These are phyloP conservation scores for Miichthys miiuy DNA, from an alignment of 2,797 vertebrate species.

Conservation along the genomic window DNA sequence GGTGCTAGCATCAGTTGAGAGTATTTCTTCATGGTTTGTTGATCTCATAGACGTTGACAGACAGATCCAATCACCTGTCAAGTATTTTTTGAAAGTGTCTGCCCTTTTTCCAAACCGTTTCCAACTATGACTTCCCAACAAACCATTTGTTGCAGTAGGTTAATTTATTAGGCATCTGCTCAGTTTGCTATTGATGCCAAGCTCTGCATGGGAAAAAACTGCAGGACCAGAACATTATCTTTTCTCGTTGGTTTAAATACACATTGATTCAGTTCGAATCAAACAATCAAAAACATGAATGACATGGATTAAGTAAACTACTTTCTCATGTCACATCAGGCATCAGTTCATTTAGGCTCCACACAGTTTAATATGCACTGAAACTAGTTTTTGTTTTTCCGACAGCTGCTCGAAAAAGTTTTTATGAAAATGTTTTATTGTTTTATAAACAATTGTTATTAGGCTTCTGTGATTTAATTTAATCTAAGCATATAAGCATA, in stretches of 20 bases:
- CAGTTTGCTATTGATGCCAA: too few species aligned
- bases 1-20: too few species aligned
- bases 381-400: neutral
- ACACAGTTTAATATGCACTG: neutral
- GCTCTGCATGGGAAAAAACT: neutral
- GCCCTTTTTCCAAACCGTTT: too few species aligned
- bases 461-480: neutral
- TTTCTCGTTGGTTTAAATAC: neutral
- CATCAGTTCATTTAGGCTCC: neutral
- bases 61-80: too few species aligned
- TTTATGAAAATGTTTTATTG: neutral
- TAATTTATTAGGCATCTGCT: too few species aligned
- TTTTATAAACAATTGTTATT: too few species aligned
- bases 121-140: too few species aligned
- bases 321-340: neutral
- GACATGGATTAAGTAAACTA: neutral
- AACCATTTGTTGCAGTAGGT: too few species aligned
- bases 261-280: neutral
- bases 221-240: neutral
- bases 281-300: neutral
- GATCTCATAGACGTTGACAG: too few species aligned
- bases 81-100: too few species aligned
- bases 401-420: neutral
- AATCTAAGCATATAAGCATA: neutral
- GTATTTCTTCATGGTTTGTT: too few species aligned